These are phyloP conservation scores for Saccostrea glomerata DNA, from an alignment of 1,140 invertebrate species.

Conservation along the genomic window DNA sequence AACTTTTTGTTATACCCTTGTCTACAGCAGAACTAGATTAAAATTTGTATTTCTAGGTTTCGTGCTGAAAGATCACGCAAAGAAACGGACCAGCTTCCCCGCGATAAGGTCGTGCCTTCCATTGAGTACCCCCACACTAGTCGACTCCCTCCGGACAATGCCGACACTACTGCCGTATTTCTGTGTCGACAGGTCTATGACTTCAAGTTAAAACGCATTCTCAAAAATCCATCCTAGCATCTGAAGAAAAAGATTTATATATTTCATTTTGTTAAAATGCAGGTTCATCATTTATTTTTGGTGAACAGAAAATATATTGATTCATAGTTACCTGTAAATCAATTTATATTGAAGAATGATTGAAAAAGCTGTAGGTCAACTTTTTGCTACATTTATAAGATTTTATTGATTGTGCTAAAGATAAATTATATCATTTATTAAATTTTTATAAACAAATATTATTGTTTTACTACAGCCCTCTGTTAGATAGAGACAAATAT, in stretches of 20 bases:
- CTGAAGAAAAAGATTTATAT: not conserved
- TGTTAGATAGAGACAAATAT: too few species aligned
- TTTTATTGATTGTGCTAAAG: too few species aligned
- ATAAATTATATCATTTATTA: too few species aligned
- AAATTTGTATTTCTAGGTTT: not conserved
- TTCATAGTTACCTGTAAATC: too few species aligned
- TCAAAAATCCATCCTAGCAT: conserved; percentile 79
- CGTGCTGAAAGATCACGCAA: conserved; percentile 78
- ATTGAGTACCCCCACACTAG: conserved; percentile 80
- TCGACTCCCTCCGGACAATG: conserved; percentile 86
- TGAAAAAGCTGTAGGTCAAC: too few species aligned
- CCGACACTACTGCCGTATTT: conserved; percentile 92
- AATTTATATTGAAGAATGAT: too few species aligned
- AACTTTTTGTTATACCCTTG: not conserved
- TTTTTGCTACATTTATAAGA: too few species aligned
- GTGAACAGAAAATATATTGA: too few species aligned
- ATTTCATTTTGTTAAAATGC: not conserved
- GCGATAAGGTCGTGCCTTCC: conserved; percentile 82
- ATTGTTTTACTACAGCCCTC: too few species aligned
- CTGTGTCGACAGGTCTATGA: conserved; percentile 97
- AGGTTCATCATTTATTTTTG: not conserved
- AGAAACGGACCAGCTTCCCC: conserved; percentile 83
- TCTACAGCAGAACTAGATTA: too few species aligned
- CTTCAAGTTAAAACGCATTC: conserved; percentile 86
- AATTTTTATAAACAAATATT: too few species aligned